Evolutionary conservation across 2,113 vertebrate genomes (phyloP).

Genomic region (Sterrhoptilus dennistouni): DNA sequence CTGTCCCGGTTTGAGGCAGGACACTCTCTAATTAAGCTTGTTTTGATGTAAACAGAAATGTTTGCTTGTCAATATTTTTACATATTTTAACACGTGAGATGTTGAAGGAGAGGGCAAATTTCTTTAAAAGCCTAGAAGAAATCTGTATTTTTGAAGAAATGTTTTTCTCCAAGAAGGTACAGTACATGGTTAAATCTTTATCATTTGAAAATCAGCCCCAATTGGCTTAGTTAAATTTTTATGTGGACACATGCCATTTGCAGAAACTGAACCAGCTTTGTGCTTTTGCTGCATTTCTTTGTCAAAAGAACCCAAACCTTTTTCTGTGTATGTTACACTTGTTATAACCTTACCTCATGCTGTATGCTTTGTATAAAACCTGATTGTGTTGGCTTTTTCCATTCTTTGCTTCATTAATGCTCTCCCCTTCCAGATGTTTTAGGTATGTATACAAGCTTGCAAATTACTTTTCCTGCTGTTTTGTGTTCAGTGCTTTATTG

Average conservation of each 20-base stretch:
- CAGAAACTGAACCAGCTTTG: constrained; percentile 34
- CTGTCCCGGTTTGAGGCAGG: background rate
- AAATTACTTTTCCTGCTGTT: constrained; percentile 58
- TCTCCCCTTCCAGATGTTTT: constrained; percentile 84
- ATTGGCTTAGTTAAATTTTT: background rate
- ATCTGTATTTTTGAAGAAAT: background rate
- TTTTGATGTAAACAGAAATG: background rate
- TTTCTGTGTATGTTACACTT: constrained; percentile 44
- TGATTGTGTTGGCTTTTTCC: constrained; percentile 78
- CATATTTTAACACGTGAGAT: background rate
- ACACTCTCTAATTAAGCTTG: background rate
- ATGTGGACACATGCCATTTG: background rate
- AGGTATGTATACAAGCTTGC: constrained; percentile 83
- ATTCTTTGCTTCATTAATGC: constrained; percentile 80
- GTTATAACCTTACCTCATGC: constrained; percentile 59
- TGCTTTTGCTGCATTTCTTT: constrained; percentile 53
- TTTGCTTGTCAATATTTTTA: constrained; percentile 14
- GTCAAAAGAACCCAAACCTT: constrained; percentile 3
- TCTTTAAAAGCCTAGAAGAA: background rate
- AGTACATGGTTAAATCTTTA: background rate
- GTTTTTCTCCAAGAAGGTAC: background rate
- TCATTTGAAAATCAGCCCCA: background rate
- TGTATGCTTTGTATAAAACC: constrained; percentile 67
- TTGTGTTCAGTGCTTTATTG: constrained; percentile 64
- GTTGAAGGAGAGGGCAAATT: background rate